phyloP scores from a whole-genome alignment of 2,888 invertebrate genomes.

The Leptothorax acervorum region DNA sequence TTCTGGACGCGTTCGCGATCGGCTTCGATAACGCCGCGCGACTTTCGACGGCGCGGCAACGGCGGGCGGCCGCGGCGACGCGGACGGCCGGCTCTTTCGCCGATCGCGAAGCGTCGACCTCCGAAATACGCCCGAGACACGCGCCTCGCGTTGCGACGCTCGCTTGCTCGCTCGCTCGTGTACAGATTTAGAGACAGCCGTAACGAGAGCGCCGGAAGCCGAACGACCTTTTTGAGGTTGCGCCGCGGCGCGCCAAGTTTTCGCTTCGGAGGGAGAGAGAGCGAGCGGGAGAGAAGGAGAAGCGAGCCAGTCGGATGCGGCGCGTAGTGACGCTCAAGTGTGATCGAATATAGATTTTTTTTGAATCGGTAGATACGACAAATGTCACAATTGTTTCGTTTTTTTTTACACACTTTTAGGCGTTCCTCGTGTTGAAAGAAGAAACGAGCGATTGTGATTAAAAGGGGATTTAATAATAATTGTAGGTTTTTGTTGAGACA shows the following conservation, averaged over 20 bases:
- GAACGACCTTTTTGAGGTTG: constrained; percentile 70
- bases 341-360: neutral
- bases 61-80: neutral
- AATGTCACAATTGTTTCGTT: neutral
- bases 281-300: constrained; percentile 53
- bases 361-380: neutral
- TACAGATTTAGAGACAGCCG: constrained; percentile 41
- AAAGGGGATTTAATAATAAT: neutral
- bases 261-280: constrained; percentile 60
- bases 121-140: constrained; percentile 36
- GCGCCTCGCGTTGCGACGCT: constrained; percentile 11
- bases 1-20: constrained; percentile 63
- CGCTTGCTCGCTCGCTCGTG: constrained; percentile 30
- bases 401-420: neutral
- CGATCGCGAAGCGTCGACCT: constrained; percentile 45
- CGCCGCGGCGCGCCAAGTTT: constrained; percentile 68
- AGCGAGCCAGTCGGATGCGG: constrained; percentile 69
- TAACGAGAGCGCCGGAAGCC: constrained; percentile 64
- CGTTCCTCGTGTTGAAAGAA: neutral
- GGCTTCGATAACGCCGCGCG: constrained; percentile 64
- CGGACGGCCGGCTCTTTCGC: neutral
- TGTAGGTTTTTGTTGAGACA: neutral
- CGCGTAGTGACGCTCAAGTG: constrained; percentile 77
- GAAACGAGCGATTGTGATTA: neutral
- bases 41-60: constrained; percentile 26